Evolutionary conservation across 2,113 vertebrate species (phyloP).

Genomic region (Campylorhamphus procurvoides): DNA sequence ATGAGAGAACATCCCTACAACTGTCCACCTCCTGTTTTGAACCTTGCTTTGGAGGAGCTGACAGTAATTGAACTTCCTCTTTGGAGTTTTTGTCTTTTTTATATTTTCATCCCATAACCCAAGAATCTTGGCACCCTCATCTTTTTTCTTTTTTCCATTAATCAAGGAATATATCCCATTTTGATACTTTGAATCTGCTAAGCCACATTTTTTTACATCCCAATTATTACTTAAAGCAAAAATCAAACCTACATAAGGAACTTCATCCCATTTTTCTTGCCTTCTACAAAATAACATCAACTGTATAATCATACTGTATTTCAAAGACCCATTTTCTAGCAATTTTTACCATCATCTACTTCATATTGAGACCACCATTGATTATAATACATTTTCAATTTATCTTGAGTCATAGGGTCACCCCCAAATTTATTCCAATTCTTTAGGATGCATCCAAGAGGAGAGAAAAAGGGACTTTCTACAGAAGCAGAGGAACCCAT

Average conservation of each 20-base stretch:
- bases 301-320: neutral
- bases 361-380: neutral
- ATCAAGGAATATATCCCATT: neutral
- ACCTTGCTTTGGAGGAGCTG: neutral
- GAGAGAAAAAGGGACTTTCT: too few relatives aligned
- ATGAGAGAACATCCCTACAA: too few relatives aligned
- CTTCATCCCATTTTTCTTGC: neutral
- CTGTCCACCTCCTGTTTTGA: neutral
- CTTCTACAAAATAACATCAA: neutral
- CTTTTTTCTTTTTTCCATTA: neutral
- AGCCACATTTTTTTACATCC: neutral
- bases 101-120: neutral
- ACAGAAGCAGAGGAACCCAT: too few relatives aligned
- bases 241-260: neutral
- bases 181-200: neutral
- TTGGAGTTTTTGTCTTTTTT: neutral
- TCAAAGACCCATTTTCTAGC: neutral
- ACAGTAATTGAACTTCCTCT: neutral
- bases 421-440: neutral
- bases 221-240: neutral
- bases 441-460: neutral
- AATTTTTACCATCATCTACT: neutral
- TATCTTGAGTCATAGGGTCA: neutral
- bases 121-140: neutral
- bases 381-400: neutral